Evolutionary conservation across 1,140 invertebrate species (phyloP).

Genomic region (Drosophila asahinai): DNA sequence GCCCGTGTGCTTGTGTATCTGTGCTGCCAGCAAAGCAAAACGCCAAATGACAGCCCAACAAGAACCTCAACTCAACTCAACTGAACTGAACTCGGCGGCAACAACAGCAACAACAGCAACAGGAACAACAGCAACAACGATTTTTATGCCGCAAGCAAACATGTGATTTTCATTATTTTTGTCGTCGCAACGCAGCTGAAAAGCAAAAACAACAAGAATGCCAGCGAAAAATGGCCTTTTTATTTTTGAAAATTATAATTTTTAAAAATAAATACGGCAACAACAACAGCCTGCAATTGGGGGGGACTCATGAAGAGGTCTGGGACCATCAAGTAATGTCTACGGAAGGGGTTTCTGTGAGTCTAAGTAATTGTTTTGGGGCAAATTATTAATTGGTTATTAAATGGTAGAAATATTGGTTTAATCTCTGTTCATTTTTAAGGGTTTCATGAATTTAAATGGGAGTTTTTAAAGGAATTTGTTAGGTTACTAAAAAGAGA

Average conservation of each 20-base stretch:
- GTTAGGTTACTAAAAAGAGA: not conserved
- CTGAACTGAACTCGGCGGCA: slow-evolving; percentile 14
- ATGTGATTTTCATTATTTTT: slow-evolving; percentile 83
- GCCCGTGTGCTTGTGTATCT: slow-evolving; percentile 7
- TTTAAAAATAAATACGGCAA: slow-evolving; percentile 70
- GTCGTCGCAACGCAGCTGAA: slow-evolving; percentile 59
- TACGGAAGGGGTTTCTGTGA: not conserved
- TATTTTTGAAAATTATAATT: slow-evolving; percentile 83
- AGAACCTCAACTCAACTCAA: slow-evolving; percentile 37
- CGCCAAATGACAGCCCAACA: slow-evolving; percentile 65
- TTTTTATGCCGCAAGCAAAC: slow-evolving; percentile 81
- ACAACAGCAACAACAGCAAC: slow-evolving; percentile 20
- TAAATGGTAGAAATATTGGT: not conserved
- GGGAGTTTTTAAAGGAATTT: not conserved
- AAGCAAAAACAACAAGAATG: not conserved
- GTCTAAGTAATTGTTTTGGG: not conserved
- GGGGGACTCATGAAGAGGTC: slow-evolving; percentile 1
- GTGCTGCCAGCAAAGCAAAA: slow-evolving; percentile 75
- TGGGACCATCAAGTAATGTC: slow-evolving; percentile 13
- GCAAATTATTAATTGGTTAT: slow-evolving; percentile 14
- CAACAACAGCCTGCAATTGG: slow-evolving; percentile 34
- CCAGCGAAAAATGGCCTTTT: slow-evolving; percentile 53
- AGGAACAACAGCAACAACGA: slow-evolving; percentile 25
- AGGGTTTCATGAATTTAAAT: not conserved
- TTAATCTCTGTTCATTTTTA: no score